These are phyloP conservation scores for Mesorhabditis sp. DNA, from an alignment of 2,888 invertebrate genomes.

Conservation along the genomic window DNA sequence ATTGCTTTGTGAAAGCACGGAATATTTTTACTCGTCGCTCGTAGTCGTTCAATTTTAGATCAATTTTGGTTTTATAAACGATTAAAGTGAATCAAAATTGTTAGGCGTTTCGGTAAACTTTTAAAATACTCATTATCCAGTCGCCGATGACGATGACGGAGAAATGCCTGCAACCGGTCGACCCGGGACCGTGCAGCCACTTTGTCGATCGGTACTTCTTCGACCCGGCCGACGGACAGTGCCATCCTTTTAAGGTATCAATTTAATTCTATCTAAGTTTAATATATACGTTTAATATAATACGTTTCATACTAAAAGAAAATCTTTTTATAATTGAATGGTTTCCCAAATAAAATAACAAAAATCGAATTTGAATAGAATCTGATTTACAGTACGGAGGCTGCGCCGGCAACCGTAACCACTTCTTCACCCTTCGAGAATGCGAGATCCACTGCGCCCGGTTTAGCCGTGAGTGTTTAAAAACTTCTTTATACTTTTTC, in stretches of 20 bases:
- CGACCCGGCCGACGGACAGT: slow-evolving; percentile 45
- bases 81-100: too few species aligned
- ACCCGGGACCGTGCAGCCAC: slow-evolving; percentile 56
- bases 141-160: slow-evolving; percentile 28
- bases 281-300: background rate
- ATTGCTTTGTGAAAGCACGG: too few species aligned
- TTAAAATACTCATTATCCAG: too few species aligned
- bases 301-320: too few species aligned
- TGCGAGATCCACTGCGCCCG: slow-evolving; percentile 57
- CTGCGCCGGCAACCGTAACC: slow-evolving; percentile 56
- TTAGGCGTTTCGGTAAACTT: too few species aligned
- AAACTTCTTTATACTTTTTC: background rate
- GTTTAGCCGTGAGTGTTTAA: slow-evolving; percentile 46
- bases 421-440: slow-evolving; percentile 56
- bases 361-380: background rate
- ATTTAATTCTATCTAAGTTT: background rate
- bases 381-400: slow-evolving; percentile 43
- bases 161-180: slow-evolving; percentile 55
- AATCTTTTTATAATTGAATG: too few species aligned
- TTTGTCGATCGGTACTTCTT: slow-evolving; percentile 56
- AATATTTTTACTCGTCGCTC: too few species aligned
- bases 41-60: too few species aligned
- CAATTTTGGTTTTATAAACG: too few species aligned
- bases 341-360: too few species aligned
- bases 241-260: slow-evolving; percentile 47